Evolutionary conservation across 1,140 invertebrate genomes (phyloP).

Genomic region (Tenebrio molitor): DNA sequence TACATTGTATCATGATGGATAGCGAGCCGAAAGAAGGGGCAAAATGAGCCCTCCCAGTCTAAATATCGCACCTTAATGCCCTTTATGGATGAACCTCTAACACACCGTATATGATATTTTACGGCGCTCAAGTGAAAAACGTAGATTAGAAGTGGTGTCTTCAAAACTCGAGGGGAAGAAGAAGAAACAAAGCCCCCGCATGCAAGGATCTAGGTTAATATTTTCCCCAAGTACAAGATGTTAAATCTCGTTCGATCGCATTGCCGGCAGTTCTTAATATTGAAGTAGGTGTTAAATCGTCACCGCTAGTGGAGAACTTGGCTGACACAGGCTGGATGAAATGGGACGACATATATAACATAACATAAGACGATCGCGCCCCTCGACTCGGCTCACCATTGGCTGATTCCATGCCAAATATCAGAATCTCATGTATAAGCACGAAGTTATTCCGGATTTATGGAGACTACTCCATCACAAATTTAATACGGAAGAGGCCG

Average conservation of each 20-base stretch:
- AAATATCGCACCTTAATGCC: slow-evolving; percentile 3
- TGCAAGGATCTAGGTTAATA: not conserved
- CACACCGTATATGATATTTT: not conserved
- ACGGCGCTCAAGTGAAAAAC: slow-evolving; percentile 23
- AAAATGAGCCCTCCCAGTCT: slow-evolving; percentile 10
- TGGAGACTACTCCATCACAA: slow-evolving; percentile 53
- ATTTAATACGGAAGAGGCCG: slow-evolving; percentile 51
- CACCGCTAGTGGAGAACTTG: slow-evolving; percentile 39
- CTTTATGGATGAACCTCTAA: no score
- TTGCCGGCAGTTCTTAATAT: slow-evolving; percentile 48
- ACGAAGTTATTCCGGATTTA: slow-evolving; percentile 55
- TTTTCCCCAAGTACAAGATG: slow-evolving; percentile 6
- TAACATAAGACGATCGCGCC: slow-evolving; percentile 46
- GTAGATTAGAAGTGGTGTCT: slow-evolving; percentile 8
- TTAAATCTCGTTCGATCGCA: slow-evolving; percentile 21
- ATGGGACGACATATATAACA: slow-evolving; percentile 49
- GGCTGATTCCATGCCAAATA: slow-evolving; percentile 56
- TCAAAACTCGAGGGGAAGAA: not conserved
- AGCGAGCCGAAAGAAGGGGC: slow-evolving; percentile 9
- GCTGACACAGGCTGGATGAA: slow-evolving; percentile 43
- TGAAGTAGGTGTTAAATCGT: slow-evolving; percentile 56
- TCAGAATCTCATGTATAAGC: slow-evolving; percentile 57
- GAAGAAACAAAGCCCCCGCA: not conserved
- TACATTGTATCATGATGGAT: slow-evolving; percentile 51
- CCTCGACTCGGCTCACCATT: slow-evolving; percentile 45